Conservation (phyloP, 2,797 vertebrate genomes). For the Sarcoramphus papa region DNA sequence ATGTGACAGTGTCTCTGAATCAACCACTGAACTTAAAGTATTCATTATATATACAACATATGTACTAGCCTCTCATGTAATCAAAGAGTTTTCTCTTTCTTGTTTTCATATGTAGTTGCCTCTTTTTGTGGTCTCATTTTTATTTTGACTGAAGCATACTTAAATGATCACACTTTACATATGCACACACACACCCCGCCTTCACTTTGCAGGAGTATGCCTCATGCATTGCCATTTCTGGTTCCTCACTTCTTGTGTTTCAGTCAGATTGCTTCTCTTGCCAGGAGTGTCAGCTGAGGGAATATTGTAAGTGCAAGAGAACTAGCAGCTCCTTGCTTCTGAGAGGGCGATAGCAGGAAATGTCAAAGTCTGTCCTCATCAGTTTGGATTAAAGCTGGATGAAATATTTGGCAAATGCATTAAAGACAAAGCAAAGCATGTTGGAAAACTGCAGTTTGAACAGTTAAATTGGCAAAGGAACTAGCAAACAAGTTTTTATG, state of each 20-base stretch:
- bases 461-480: neutral
- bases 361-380: neutral
- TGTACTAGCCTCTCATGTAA: neutral
- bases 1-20: constrained; percentile 52
- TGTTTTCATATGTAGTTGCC: neutral
- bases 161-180: neutral
- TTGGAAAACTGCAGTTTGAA: neutral
- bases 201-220: neutral
- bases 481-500: neutral
- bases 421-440: neutral
- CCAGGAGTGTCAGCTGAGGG: neutral
- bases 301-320: neutral
- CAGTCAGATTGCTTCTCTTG: neutral
- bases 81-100: neutral
- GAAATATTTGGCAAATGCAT: neutral
- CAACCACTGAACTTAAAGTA: constrained; percentile 6
- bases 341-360: neutral
- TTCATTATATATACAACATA: neutral
- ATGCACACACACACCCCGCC: neutral
- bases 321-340: neutral
- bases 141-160: neutral
- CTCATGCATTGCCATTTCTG: neutral
- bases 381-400: neutral
- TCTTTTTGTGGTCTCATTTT: neutral
- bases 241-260: neutral